These are phyloP conservation scores for Garrulus glandarius DNA, from an alignment of 2,797 vertebrate species.

Conservation along the genomic window DNA sequence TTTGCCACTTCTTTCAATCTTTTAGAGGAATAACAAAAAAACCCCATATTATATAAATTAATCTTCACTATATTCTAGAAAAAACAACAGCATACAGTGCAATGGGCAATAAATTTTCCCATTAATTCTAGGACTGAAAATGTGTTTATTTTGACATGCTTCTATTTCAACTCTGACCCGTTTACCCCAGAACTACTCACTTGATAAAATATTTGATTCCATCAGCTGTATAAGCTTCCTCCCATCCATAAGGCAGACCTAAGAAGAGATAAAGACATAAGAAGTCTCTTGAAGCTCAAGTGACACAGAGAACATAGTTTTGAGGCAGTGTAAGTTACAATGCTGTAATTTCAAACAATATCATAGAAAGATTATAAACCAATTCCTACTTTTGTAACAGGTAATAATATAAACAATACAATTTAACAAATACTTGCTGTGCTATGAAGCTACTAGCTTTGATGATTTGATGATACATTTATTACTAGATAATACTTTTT, in stretches of 20 bases:
- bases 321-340: background rate
- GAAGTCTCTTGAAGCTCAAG: background rate
- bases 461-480: background rate
- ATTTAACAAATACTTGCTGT: background rate
- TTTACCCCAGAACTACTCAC: slow-evolving; percentile 79
- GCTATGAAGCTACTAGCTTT: background rate
- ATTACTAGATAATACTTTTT: background rate
- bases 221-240: slow-evolving; percentile 89
- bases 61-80: background rate
- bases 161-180: slow-evolving; percentile 16
- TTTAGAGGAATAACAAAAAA: background rate
- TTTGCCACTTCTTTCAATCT: background rate
- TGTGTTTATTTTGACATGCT: background rate
- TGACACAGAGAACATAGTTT: background rate
- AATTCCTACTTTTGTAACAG: background rate
- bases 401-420: background rate
- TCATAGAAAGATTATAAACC: background rate
- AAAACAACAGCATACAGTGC: background rate
- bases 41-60: background rate
- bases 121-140: slow-evolving; percentile 8
- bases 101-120: background rate
- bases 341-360: background rate
- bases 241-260: slow-evolving; percentile 91
- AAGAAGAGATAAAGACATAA: slow-evolving; percentile 39
- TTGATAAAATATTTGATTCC: slow-evolving; percentile 93